These are phyloP conservation scores for Kryphioiulus occultus DNA, from an alignment of 2,888 invertebrate species.

Conservation along the genomic window DNA sequence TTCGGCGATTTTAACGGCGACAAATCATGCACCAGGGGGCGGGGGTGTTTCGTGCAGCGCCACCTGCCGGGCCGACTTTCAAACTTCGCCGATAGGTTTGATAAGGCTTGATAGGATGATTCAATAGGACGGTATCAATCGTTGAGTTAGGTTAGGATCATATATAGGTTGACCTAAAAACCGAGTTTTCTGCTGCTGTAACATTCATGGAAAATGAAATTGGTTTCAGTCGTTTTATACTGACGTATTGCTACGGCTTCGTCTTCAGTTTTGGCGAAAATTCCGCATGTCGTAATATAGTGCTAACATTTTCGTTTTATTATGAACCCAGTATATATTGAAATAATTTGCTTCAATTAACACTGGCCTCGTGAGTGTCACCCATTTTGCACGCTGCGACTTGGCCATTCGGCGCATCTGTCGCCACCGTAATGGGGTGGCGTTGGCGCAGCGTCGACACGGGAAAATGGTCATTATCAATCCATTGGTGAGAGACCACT, in stretches of 20 bases:
- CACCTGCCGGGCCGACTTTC: neutral
- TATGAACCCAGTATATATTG: constrained; percentile 37
- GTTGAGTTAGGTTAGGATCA: too few relatives aligned
- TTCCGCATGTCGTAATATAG: neutral
- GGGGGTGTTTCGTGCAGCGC: neutral
- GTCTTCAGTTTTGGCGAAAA: neutral
- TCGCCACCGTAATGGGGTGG: constrained; percentile 45
- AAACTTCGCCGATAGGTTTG: neutral
- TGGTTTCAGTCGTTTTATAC: too few relatives aligned
- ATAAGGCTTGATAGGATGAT: too few relatives aligned
- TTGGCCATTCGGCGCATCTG: constrained; percentile 47
- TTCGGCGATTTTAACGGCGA: constrained; percentile 8
- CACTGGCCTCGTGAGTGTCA: constrained; percentile 12
- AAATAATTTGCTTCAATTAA: constrained; percentile 50
- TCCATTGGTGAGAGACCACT: constrained; percentile 41
- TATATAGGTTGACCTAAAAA: too few relatives aligned
- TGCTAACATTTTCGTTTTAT: constrained; percentile 42
- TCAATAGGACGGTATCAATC: too few relatives aligned
- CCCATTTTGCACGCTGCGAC: constrained; percentile 8
- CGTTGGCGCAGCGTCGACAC: constrained; percentile 45
- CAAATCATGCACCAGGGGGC: neutral
- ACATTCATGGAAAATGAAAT: too few relatives aligned
- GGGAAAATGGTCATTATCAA: constrained; percentile 48
- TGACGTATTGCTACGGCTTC: neutral
- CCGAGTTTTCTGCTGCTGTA: too few relatives aligned